Evolutionary conservation across 2,113 vertebrate genomes (phyloP), one percentile per base, ranked within the genome.

Genomic region (Notarius lentiginosus): DNA sequence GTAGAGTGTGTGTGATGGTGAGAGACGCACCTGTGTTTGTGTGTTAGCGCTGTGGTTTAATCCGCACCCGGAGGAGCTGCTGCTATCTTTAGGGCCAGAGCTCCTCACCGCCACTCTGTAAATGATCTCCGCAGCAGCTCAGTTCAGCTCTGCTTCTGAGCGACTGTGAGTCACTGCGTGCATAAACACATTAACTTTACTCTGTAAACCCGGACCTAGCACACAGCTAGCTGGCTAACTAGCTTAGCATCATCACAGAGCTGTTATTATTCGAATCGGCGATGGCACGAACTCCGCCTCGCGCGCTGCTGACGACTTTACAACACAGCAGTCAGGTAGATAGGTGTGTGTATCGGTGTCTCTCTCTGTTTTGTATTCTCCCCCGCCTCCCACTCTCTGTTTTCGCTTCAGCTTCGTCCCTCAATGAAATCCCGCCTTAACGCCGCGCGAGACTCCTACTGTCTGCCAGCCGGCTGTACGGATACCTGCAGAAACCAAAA

Each of bases 391-490:
- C 18, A 1, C 79, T 81, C 30, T 5, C 17, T 58, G 55, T 55
- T 30, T 77, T 34, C n/a, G 7, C 79, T 61, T 61, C 14, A 60
- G 79, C 79, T 47, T 41, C 56, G 30, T 58, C 27, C 77, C 77
- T 61, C 55, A 34, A 7, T 82, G 49, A 66, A 77, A 87, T 91
- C 89, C 83, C 89, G 91, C 86, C 87, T 91, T 84, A 80, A 65
- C 49, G 47, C 84, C 56, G 88, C 75, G 86, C 85, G 65, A 66
- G 47, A 86, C 58, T 83, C 87, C 73, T 76, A 68, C 66, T 51
- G 79, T 87, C 88, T n/a, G 6, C 17, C 77, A 34, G 30, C 22
- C 56, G 49, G 55, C 30, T 51, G 79, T 90, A 90, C 89, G 89
- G 90, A 47, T n/a, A 65, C 34, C 66, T 5, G 30, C 30, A 70